Percentiles rank a stretch among this genome's conserved stretches.
Conservation (phyloP, 2,797 vertebrate genomes). For the Sebastes matsubarae region DNA sequence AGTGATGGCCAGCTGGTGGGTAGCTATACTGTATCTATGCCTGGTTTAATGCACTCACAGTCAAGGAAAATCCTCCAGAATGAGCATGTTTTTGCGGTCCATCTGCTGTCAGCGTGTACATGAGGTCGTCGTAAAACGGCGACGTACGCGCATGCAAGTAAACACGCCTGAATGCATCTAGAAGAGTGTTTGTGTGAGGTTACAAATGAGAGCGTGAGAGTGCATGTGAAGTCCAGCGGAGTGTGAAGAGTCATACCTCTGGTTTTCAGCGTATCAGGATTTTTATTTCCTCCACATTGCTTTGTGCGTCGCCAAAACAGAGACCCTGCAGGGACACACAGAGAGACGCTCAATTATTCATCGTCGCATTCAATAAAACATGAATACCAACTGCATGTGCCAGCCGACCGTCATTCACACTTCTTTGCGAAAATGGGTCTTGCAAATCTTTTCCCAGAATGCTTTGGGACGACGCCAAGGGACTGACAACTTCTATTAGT, state of each 20-base stretch:
- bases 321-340: conserved; percentile 66
- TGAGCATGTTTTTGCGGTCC: neutral
- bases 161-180: neutral
- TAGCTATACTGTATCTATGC: neutral
- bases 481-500: neutral
- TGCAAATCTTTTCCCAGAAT: conserved; percentile 9
- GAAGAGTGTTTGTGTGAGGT: conserved; percentile 8
- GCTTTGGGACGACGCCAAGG: neutral
- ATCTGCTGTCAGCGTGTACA: conserved; percentile 6
- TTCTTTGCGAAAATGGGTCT: conserved; percentile 38
- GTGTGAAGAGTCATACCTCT: conserved; percentile 68
- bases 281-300: conserved; percentile 81
- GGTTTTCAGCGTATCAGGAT: conserved; percentile 65
- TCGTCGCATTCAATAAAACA: conserved; percentile 66
- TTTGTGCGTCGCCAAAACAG: conserved; percentile 61
- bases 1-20: conserved; percentile 25
- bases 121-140: neutral
- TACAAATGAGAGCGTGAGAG: neutral
- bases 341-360: conserved; percentile 71
- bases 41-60: neutral
- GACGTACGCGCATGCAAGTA: neutral
- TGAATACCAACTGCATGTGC: conserved; percentile 43
- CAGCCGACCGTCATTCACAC: conserved; percentile 25
- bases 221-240: neutral
- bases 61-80: conserved; percentile 3